A percentile compares a stretch with the other conserved stretches of the same genome.
Evolutionary conservation across 1,140 invertebrate genomes (phyloP).

Genomic region (Ostrea denselamellosa): DNA sequence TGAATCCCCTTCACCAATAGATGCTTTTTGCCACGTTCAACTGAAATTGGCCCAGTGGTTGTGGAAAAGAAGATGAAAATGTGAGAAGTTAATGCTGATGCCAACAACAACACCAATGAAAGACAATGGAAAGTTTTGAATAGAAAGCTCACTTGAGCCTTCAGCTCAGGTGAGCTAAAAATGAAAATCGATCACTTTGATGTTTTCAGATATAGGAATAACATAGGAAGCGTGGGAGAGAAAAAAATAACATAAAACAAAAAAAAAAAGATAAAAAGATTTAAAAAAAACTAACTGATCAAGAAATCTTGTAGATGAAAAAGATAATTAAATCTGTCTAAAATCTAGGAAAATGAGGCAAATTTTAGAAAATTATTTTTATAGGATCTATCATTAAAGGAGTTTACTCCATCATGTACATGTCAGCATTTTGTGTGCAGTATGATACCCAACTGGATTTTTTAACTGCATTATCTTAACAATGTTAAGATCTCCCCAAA

Average conservation of each 20-base stretch:
- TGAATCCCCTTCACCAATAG: too few species aligned
- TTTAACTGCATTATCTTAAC: conserved; percentile 16
- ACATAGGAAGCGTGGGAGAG: too few species aligned
- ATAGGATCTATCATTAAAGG: neutral
- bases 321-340: neutral
- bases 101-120: neutral
- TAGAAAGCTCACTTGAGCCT: neutral
- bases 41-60: neutral
- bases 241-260: too few species aligned
- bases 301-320: conserved; percentile 23
- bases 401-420: neutral
- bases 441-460: neutral
- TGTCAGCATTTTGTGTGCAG: conserved; percentile 28
- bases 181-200: neutral
- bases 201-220: neutral
- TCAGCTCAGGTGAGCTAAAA: neutral
- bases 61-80: neutral
- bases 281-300: neutral
- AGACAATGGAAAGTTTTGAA: too few species aligned
- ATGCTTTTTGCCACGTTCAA: too few species aligned
- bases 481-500: neutral
- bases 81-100: neutral
- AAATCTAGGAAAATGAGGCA: neutral
- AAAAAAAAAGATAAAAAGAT: too few species aligned
- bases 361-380: neutral